phyloP scores from a whole-genome alignment of 2,888 invertebrate genomes.

The Tenthredo livida region DNA sequence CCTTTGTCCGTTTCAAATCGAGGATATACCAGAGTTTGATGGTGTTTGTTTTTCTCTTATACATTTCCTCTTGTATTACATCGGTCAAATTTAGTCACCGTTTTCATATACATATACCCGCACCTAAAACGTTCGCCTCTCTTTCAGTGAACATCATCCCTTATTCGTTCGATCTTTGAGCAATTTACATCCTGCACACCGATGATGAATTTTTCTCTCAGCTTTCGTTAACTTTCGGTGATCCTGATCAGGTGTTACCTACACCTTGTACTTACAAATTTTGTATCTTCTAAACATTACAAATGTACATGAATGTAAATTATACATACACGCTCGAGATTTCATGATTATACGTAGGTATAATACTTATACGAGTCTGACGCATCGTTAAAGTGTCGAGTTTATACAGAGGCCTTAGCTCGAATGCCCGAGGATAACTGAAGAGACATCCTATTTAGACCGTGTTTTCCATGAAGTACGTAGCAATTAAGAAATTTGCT shows the following conservation, averaged over 20 bases:
- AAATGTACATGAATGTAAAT: background rate
- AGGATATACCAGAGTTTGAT: background rate
- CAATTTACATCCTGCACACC: background rate
- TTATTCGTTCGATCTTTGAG: background rate
- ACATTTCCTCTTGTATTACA: background rate
- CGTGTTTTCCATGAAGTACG: background rate
- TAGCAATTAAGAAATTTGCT: conserved; percentile 8
- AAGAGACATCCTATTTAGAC: background rate
- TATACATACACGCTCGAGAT: background rate
- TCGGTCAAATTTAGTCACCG: background rate
- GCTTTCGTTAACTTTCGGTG: background rate
- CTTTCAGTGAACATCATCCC: background rate
- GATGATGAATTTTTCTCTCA: background rate
- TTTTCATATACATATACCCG: background rate
- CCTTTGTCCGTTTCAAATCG: conserved; percentile 17
- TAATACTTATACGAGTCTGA: background rate
- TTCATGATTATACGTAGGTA: conserved; percentile 4
- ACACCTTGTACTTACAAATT: background rate
- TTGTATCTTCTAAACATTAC: background rate
- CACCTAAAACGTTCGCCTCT: background rate
- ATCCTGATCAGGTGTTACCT: background rate
- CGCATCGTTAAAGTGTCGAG: conserved; percentile 17
- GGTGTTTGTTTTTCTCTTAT: background rate
- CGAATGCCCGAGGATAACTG: conserved; percentile 5
- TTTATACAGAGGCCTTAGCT: background rate